Evolutionary conservation across 2,888 invertebrate species (phyloP).

Genomic region (Chromoteleia sp.): DNA sequence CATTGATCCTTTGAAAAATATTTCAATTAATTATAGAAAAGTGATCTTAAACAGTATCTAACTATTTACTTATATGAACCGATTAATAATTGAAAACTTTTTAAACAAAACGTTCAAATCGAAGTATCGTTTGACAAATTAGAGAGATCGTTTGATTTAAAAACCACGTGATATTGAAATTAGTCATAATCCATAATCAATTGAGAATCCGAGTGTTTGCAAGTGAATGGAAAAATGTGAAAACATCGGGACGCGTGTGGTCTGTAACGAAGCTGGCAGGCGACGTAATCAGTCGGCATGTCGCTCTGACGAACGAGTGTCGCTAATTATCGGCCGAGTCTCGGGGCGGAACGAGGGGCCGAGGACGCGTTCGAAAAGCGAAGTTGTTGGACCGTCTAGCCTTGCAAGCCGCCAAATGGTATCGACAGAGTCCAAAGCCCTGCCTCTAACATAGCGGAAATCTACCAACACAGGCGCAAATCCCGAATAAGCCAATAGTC

Average conservation of each 20-base stretch:
- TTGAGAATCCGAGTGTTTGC: conserved; percentile 49
- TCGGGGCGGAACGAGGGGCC: conserved; percentile 67
- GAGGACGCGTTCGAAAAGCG: conserved; percentile 69
- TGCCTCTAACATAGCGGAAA: conserved; percentile 62
- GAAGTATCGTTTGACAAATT: too few relatives aligned
- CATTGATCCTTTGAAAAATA: too few relatives aligned
- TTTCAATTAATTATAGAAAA: too few relatives aligned
- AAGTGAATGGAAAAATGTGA: conserved; percentile 45
- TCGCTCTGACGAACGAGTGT: conserved; percentile 80
- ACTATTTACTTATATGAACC: too few relatives aligned
- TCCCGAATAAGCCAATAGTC: conserved; percentile 69
- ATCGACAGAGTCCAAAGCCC: conserved; percentile 73
- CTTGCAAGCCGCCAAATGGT: conserved; percentile 71
- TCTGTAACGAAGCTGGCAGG: conserved; percentile 70
- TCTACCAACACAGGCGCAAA: conserved; percentile 66
- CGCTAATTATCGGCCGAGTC: conserved; percentile 79
- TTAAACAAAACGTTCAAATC: too few relatives aligned
- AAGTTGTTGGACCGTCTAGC: conserved; percentile 68
- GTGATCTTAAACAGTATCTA: too few relatives aligned
- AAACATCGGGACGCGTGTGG: conserved; percentile 51
- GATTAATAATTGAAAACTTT: too few relatives aligned
- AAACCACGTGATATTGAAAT: conserved; percentile 4
- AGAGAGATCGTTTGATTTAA: not conserved
- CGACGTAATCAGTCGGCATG: conserved; percentile 80
- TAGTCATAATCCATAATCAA: conserved; percentile 42